Percentiles rank a stretch among this genome's conserved stretches.
These are phyloP conservation scores for Bryconaethiops microstoma DNA, from an alignment of 2,797 vertebrate species.

Conservation along the genomic window DNA sequence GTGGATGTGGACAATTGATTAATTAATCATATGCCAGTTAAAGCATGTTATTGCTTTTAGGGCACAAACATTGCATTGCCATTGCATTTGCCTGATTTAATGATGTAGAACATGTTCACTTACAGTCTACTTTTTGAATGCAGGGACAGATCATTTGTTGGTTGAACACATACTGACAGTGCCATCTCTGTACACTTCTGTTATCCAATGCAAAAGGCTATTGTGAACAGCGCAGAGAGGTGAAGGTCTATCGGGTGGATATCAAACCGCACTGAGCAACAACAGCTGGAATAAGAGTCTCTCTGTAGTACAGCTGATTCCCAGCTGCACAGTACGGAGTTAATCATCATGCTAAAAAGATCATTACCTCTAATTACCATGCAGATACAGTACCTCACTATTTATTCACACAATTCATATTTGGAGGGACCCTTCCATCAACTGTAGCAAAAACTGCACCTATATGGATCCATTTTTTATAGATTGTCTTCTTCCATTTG, in stretches of 20 bases:
- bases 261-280: conserved; percentile 42
- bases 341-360: conserved; percentile 72
- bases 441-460: conserved; percentile 47
- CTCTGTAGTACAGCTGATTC: conserved; percentile 57
- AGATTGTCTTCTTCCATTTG: neutral
- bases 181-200: no score
- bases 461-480: conserved; percentile 51
- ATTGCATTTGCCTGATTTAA: no score
- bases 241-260: conserved; percentile 31
- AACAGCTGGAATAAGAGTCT: conserved; percentile 60
- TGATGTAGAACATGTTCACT: no score
- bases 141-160: no score
- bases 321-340: conserved; percentile 57
- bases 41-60: no score
- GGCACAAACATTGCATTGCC: no score
- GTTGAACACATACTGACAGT: no score
- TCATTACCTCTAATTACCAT: conserved; percentile 74
- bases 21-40: no score
- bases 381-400: conserved; percentile 67
- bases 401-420: conserved; percentile 69
- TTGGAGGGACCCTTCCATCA: conserved; percentile 53
- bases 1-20: no score
- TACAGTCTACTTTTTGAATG: no score
- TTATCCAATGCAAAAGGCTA: neutral
- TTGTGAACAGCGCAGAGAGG: neutral